Conservation (phyloP, 92 coral and sea anemone genomes). For the Blastomussa wellsi region DNA sequence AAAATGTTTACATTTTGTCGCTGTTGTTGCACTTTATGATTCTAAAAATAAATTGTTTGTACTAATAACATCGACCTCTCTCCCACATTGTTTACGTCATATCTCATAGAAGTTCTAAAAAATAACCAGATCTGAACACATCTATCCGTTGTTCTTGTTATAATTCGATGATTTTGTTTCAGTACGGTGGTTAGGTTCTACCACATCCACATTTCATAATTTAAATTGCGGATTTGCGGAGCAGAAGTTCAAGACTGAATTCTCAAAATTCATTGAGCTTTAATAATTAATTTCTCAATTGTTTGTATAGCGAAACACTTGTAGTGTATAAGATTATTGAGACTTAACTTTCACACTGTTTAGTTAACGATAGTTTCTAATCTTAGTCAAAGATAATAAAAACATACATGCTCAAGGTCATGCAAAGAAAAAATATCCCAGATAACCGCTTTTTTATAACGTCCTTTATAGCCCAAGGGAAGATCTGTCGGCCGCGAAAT, state of each 20-base stretch:
- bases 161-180: no score
- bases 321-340: neutral
- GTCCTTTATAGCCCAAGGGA: neutral
- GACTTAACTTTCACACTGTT: neutral
- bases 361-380: conserved; percentile 11
- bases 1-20: conserved; percentile 2
- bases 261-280: neutral
- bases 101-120: neutral
- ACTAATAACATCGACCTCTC: neutral
- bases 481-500: no score
- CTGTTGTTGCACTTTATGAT: conserved; percentile 1
- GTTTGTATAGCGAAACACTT: neutral
- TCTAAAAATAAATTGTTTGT: neutral
- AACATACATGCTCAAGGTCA: conserved; percentile 1
- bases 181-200: neutral
- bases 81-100: neutral
- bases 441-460: neutral
- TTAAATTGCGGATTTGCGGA: neutral
- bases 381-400: neutral
- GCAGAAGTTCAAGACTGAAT: neutral
- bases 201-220: neutral
- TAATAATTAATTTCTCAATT: conserved; percentile 14
- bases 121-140: neutral
- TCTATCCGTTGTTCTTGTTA: neutral
- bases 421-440: neutral